phyloP scores from a whole-genome alignment of 1,140 invertebrate genomes.

The Nylanderia fulva region DNA sequence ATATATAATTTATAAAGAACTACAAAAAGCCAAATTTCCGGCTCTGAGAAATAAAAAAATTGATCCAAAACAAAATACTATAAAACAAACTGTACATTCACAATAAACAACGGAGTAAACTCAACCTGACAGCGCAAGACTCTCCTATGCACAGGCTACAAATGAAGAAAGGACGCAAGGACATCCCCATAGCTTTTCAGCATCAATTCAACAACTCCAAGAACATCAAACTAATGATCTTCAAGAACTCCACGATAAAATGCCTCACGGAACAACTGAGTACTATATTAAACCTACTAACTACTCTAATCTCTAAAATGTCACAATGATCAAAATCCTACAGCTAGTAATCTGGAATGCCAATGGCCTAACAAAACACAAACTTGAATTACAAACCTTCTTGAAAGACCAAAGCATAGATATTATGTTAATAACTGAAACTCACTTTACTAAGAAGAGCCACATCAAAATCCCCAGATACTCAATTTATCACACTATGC shows the following conservation, averaged over 20 bases:
- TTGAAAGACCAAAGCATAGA: not conserved
- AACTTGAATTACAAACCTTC: conserved; percentile 54
- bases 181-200: too few relatives aligned
- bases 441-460: not conserved
- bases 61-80: too few relatives aligned
- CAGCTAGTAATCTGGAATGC: conserved; percentile 63
- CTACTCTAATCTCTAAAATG: not conserved
- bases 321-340: too few relatives aligned
- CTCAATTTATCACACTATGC: conserved; percentile 33
- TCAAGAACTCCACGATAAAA: too few relatives aligned
- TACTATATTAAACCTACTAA: not conserved
- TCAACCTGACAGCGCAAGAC: too few relatives aligned
- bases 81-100: too few relatives aligned
- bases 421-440: not conserved
- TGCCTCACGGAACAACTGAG: too few relatives aligned
- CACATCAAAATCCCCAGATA: conserved; percentile 54
- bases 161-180: too few relatives aligned
- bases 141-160: not conserved
- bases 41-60: not conserved
- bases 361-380: conserved; percentile 64
- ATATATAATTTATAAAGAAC: not conserved
- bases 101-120: too few relatives aligned
- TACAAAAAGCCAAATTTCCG: not conserved
- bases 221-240: too few relatives aligned
- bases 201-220: too few relatives aligned